These are phyloP conservation scores for Bovichtus variegatus DNA, from an alignment of 2,797 vertebrate species.

Conservation along the genomic window DNA sequence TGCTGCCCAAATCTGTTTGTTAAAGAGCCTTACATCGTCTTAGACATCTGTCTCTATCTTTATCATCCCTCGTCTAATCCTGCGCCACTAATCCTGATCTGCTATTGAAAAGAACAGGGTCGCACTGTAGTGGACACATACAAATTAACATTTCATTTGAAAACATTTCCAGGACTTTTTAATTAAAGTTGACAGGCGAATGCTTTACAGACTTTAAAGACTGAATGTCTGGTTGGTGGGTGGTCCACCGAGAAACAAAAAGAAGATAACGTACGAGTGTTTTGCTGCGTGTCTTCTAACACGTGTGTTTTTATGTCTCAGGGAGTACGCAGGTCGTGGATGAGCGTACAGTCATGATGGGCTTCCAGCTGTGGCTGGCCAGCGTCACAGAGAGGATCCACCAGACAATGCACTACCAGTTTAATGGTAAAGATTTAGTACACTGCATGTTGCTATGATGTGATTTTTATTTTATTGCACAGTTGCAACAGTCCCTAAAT, in stretches of 20 bases:
- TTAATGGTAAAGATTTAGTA: conserved; percentile 84
- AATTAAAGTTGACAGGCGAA: not conserved
- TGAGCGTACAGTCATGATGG: conserved; percentile 87
- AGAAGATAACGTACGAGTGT: not conserved
- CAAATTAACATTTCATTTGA: conserved; percentile 22
- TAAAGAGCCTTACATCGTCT: conserved; percentile 36
- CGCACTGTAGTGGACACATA: not conserved
- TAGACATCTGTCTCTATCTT: conserved; percentile 48
- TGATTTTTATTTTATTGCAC: too few relatives aligned
- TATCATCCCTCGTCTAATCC: conserved; percentile 47
- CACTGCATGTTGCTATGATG: too few relatives aligned
- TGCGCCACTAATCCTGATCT: conserved; percentile 36
- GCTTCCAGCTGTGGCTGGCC: conserved; percentile 93
- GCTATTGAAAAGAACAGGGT: conserved; percentile 8
- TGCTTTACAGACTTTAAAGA: not conserved
- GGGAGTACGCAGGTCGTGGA: conserved; percentile 86
- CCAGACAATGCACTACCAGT: conserved; percentile 96
- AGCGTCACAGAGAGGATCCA: conserved; percentile 94
- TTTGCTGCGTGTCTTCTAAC: conserved; percentile 11
- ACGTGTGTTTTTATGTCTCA: conserved; percentile 59
- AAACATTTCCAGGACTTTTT: conserved; percentile 8
- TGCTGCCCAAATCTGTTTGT: conserved; percentile 38
- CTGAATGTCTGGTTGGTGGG: not conserved
- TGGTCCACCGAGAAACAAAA: not conserved
- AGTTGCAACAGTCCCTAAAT: too few relatives aligned